phyloP scores from a whole-genome alignment of 2,888 invertebrate genomes.

The Stenoptilia bipunctidactyla region DNA sequence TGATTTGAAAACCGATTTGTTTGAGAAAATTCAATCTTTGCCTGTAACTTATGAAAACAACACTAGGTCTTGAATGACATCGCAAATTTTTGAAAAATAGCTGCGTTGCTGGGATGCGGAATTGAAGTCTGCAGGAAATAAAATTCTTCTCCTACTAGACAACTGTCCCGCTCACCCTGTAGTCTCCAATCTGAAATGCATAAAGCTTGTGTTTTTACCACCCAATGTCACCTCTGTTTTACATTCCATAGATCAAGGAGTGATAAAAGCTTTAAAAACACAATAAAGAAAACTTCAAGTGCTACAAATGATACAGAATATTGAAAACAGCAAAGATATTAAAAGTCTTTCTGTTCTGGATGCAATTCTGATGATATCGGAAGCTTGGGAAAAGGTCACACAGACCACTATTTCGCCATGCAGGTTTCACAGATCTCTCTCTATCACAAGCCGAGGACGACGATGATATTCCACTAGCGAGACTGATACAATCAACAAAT shows the following conservation, averaged over 20 bases:
- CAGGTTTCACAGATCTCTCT: constrained; percentile 21
- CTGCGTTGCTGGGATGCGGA: constrained; percentile 21
- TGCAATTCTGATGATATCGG: constrained; percentile 21
- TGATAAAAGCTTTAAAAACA: constrained; percentile 15
- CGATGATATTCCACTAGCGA: constrained; percentile 18
- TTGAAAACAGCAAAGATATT: constrained; percentile 11
- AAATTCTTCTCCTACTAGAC: constrained; percentile 25
- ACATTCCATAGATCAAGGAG: constrained; percentile 15
- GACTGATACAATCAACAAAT: constrained; percentile 17
- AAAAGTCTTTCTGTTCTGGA: constrained; percentile 17
- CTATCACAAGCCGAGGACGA: constrained; percentile 16
- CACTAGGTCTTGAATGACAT: constrained; percentile 32
- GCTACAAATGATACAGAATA: constrained; percentile 12
- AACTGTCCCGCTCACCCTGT: constrained; percentile 24
- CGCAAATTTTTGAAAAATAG: constrained; percentile 18
- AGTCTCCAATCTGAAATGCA: constrained; percentile 15
- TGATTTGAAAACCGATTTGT: constrained; percentile 26
- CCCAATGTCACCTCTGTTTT: constrained; percentile 12
- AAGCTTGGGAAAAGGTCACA: constrained; percentile 22
- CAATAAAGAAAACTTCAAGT: constrained; percentile 17
- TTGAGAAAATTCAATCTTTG: constrained; percentile 15
- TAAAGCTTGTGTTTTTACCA: constrained; percentile 19
- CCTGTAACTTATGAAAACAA: constrained; percentile 25
- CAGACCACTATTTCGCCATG: constrained; percentile 19
- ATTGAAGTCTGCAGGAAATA: constrained; percentile 16